Base-by-base conservation (phyloP, 2,113 vertebrate species). In the Polyodon spathula region DNA sequence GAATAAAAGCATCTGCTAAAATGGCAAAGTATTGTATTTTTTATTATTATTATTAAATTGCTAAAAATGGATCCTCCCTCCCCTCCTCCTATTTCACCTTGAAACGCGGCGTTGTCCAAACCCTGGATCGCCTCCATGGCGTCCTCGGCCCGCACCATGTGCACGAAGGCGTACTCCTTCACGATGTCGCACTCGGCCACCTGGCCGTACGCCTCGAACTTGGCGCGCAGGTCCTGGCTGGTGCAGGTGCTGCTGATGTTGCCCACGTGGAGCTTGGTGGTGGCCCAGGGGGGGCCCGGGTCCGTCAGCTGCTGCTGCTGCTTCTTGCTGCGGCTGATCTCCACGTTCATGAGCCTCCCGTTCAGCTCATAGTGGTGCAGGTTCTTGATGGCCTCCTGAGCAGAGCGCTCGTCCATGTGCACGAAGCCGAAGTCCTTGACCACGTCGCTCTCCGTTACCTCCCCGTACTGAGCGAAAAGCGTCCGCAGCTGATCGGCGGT, bases 391-490 rank as follows among this genome's bases (percentile, higher is more conserved):
- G 95, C 95, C 62, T 95, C 92, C 40, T 97, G 93, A 0, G 95
- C 94, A 0, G 89, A 76, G 63, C 89, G 90, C 76, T 89, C 84
- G 52, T 97, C 93, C 81, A 98, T 98, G 80, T 97, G 94, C 62
- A 98, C 95, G 58, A 98, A 98, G 59, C 92, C 94, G 55, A 93
- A 97, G 76, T 97, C 96, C 78, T 97, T 98, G 71, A 98, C 92
- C 67, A 97, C 94, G 62, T 93, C 92, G 63, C 94, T 97, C 71
- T 97, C 95, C 15, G 93, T 82, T 60, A 97, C 92, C 76, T 92
- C 91, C 1, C 95, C 94, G 59, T 97, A 97, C 73, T 96, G 93
- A 63, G 94, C 93, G 63, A 98, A 98, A 27, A 97, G 89, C 0
- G 91, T 78, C 37, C 90, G 90, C 15, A 98, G 90, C 76, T 98